These are phyloP conservation scores for Hirtodrosophila alboralis DNA, from an alignment of 2,888 invertebrate species.

Conservation along the genomic window DNA sequence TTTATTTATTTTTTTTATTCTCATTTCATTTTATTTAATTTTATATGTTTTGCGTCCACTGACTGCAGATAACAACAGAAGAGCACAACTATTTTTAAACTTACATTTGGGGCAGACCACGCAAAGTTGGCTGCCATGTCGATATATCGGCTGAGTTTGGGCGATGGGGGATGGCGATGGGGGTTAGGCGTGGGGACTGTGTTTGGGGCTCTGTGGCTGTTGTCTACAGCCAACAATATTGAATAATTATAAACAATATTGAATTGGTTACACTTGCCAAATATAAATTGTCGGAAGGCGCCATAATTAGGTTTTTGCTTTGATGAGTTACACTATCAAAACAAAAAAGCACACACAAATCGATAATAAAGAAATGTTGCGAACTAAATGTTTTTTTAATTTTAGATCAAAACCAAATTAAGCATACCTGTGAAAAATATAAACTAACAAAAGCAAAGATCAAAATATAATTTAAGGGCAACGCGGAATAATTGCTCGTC, in stretches of 20 bases:
- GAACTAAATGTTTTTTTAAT: slow-evolving; percentile 10
- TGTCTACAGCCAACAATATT: slow-evolving; percentile 51
- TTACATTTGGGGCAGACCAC: slow-evolving; percentile 75
- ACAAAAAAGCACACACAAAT: not conserved
- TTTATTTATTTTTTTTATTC: slow-evolving; percentile 7
- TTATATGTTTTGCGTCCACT: slow-evolving; percentile 45
- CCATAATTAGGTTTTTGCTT: slow-evolving; percentile 49
- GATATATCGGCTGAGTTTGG: slow-evolving; percentile 45
- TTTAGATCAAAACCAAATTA: slow-evolving; percentile 27
- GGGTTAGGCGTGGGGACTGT: not conserved
- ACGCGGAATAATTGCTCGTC: not conserved
- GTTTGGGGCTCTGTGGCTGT: no score
- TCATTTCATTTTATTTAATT: slow-evolving; percentile 20
- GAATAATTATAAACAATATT: slow-evolving; percentile 66
- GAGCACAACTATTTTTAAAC: slow-evolving; percentile 65
- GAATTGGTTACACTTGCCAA: slow-evolving; percentile 52
- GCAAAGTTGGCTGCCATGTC: slow-evolving; percentile 56
- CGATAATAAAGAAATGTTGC: no score
- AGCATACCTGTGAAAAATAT: slow-evolving; percentile 13
- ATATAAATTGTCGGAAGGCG: slow-evolving; percentile 42
- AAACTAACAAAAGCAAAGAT: not conserved
- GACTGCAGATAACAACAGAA: slow-evolving; percentile 65
- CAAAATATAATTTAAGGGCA: not conserved
- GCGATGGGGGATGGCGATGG: slow-evolving; percentile 2
- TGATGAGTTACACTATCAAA: slow-evolving; percentile 15